Percentiles rank a stretch among this genome's conserved stretches.
phyloP scores from a whole-genome alignment of 2,113 vertebrate genomes.

The Proteles cristata region DNA sequence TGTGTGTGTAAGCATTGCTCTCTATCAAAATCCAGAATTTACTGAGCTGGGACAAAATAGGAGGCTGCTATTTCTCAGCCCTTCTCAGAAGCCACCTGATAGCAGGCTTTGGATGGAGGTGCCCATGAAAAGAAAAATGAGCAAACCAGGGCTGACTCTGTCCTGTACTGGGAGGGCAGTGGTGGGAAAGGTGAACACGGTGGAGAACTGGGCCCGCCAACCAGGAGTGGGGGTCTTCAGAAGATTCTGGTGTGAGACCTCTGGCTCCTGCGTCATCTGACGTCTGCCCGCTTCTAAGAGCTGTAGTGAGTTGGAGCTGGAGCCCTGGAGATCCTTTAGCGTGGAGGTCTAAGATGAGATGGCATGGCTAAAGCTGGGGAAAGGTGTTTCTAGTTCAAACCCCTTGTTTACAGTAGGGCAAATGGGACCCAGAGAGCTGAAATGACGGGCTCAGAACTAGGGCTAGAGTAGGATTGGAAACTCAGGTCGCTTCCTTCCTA shows the following conservation, averaged over 20 bases:
- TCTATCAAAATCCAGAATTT: slow-evolving; percentile 1
- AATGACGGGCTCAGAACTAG: background rate
- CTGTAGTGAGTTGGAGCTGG: background rate
- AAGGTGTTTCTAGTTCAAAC: background rate
- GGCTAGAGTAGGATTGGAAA: background rate
- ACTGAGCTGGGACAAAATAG: background rate
- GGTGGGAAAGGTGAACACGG: background rate
- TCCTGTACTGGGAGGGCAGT: background rate
- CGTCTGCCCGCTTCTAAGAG: background rate
- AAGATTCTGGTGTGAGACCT: background rate
- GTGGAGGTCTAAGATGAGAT: background rate
- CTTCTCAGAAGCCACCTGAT: background rate
- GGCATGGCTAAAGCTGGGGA: background rate
- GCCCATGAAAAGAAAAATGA: background rate
- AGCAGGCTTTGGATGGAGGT: background rate
- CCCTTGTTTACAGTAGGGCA: background rate
- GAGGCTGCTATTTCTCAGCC: background rate
- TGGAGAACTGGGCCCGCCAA: background rate
- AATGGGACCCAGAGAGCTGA: no score
- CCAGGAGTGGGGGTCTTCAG: background rate
- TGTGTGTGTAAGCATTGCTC: background rate
- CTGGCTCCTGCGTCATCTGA: background rate
- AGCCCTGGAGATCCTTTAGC: background rate
- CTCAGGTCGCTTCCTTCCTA: background rate
- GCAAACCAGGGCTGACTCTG: background rate